phyloP scores from a whole-genome alignment of 2,888 invertebrate species.

The Hydroisotoma schaefferi region DNA sequence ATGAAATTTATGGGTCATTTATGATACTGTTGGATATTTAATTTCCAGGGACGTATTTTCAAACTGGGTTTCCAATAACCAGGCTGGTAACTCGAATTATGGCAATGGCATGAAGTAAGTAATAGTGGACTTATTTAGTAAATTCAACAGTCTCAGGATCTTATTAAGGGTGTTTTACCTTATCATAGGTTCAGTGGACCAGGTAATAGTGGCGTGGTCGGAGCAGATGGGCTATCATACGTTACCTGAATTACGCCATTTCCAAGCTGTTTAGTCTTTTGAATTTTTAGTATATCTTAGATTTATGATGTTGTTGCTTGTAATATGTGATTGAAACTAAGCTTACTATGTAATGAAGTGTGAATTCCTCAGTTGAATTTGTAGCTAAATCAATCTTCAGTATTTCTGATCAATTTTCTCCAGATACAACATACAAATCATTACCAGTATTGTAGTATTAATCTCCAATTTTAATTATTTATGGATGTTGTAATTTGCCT shows the following conservation, averaged over 20 bases:
- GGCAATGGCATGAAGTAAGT: slow-evolving; percentile 42
- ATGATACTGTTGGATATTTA: neutral
- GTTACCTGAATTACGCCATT: slow-evolving; percentile 30
- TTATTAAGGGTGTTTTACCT: neutral
- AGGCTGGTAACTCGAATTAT: slow-evolving; percentile 58
- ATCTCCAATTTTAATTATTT: too few species aligned
- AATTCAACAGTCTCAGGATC: too few species aligned
- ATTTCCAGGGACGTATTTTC: slow-evolving; percentile 78
- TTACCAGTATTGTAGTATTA: too few species aligned
- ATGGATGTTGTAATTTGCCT: too few species aligned
- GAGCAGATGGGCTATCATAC: slow-evolving; percentile 38
- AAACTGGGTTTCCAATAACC: slow-evolving; percentile 82
- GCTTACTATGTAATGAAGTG: too few species aligned
- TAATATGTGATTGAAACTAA: too few species aligned
- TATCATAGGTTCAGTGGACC: slow-evolving; percentile 34
- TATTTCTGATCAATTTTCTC: too few species aligned
- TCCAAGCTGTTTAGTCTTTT: neutral
- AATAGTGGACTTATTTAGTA: too few species aligned
- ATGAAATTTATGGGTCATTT: neutral
- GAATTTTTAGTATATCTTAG: neutral
- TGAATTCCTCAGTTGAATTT: too few species aligned
- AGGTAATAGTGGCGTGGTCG: slow-evolving; percentile 31
- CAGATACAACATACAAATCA: too few species aligned
- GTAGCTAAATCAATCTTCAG: too few species aligned
- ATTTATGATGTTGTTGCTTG: neutral